phyloP scores from a whole-genome alignment of 2,797 vertebrate genomes.

The Iguana delicatissima region DNA sequence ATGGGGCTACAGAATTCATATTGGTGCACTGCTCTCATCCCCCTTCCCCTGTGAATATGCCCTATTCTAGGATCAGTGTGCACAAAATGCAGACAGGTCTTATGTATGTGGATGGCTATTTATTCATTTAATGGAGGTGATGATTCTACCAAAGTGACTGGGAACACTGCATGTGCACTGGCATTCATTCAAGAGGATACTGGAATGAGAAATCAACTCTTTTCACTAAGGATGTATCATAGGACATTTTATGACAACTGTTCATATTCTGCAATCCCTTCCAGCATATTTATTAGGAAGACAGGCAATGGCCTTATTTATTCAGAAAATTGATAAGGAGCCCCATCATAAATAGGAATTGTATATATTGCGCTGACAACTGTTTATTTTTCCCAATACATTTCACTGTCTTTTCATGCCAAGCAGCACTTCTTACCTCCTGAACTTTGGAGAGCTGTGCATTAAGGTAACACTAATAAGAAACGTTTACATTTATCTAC shows the following conservation, averaged over 20 bases:
- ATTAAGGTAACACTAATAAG: background rate
- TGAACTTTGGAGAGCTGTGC: background rate
- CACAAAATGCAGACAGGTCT: background rate
- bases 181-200: background rate
- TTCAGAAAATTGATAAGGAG: slow-evolving; percentile 9
- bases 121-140: background rate
- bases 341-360: background rate
- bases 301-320: background rate
- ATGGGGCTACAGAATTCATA: no score
- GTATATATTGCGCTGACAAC: background rate
- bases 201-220: background rate
- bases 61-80: no score
- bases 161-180: background rate
- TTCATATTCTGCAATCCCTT: slow-evolving; percentile 20
- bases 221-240: background rate
- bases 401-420: background rate
- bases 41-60: no score
- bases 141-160: background rate
- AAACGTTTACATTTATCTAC: background rate
- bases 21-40: no score
- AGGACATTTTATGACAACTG: background rate
- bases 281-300: slow-evolving; percentile 36
- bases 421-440: background rate
- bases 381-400: slow-evolving; percentile 2
- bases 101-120: background rate